Evolutionary conservation across 2,113 vertebrate species (phyloP).

Genomic region (Silurus asotus): DNA sequence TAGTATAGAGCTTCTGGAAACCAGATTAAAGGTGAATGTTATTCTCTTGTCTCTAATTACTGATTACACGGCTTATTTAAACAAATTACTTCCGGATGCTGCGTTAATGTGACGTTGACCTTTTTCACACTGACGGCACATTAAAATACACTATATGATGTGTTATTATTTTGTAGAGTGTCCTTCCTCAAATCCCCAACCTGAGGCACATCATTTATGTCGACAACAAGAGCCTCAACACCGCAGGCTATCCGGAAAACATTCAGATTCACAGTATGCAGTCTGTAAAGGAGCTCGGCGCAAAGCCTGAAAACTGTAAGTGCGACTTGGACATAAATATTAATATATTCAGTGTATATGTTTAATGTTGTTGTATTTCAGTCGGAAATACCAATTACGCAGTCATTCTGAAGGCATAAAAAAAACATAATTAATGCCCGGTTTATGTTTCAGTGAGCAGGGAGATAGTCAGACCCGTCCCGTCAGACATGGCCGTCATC

Average conservation of each 20-base stretch:
- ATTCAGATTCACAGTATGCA: conserved; percentile 88
- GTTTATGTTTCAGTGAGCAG: conserved; percentile 70
- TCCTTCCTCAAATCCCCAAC: conserved; percentile 78
- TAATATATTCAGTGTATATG: not conserved
- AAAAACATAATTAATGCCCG: conserved; percentile 2
- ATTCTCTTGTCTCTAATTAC: not conserved
- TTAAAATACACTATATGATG: not conserved
- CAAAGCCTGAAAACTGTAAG: conserved; percentile 87
- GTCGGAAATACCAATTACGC: not conserved
- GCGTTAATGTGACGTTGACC: not conserved
- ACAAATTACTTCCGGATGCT: not conserved
- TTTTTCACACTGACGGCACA: not conserved
- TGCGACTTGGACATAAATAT: conserved; percentile 17
- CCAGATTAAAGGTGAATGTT: conserved; percentile 86
- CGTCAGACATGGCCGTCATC: conserved; percentile 88
- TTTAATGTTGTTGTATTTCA: not conserved
- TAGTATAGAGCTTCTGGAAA: conserved; percentile 88
- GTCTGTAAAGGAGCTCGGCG: conserved; percentile 84
- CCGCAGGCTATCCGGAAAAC: conserved; percentile 80
- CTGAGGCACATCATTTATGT: conserved; percentile 93
- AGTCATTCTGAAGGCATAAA: not conserved
- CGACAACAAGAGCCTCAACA: conserved; percentile 82
- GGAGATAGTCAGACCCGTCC: conserved; percentile 76
- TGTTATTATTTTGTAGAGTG: conserved; percentile 65
- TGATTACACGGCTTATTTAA: too few species aligned